A percentile compares a stretch with the other conserved stretches of the same genome.
These are phyloP conservation scores for Misgurnus mizolepis DNA, from an alignment of 2,113 vertebrate species.

Conservation along the genomic window DNA sequence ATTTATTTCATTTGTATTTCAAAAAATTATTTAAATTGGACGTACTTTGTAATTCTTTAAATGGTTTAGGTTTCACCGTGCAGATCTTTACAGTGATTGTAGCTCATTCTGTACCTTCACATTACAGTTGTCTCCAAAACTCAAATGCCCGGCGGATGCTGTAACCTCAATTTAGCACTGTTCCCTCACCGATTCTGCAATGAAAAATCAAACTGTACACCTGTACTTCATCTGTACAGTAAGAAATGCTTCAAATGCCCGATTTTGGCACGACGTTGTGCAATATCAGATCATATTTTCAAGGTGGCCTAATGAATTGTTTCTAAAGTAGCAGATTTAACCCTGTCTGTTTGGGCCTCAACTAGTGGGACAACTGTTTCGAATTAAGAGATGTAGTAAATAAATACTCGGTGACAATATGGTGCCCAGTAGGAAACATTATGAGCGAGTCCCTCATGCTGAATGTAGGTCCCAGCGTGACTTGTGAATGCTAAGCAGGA, in stretches of 20 bases:
- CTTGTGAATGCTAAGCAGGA: constrained; percentile 42
- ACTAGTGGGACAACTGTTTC: constrained; percentile 34
- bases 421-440: constrained; percentile 95
- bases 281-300: neutral
- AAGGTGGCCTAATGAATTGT: neutral
- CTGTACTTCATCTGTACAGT: constrained; percentile 6
- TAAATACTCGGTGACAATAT: constrained; percentile 88
- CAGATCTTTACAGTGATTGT: neutral
- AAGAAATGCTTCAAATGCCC: constrained; percentile 57
- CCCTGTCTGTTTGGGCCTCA: constrained; percentile 14
- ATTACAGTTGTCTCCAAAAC: constrained; percentile 59
- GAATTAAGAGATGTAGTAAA: constrained; percentile 57
- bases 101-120: constrained; percentile 5
- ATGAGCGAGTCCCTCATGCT: constrained; percentile 97
- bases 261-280: constrained; percentile 48
- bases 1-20: constrained; percentile 25
- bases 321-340: neutral
- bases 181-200: constrained; percentile 73
- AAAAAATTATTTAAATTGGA: constrained; percentile 11
- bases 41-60: neutral
- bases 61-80: no score
- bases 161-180: constrained; percentile 75
- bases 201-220: constrained; percentile 72
- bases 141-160: constrained; percentile 83
- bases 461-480: constrained; percentile 57